Evolutionary conservation across 1,140 invertebrate species (phyloP).

Genomic region (Calliphora vicina): DNA sequence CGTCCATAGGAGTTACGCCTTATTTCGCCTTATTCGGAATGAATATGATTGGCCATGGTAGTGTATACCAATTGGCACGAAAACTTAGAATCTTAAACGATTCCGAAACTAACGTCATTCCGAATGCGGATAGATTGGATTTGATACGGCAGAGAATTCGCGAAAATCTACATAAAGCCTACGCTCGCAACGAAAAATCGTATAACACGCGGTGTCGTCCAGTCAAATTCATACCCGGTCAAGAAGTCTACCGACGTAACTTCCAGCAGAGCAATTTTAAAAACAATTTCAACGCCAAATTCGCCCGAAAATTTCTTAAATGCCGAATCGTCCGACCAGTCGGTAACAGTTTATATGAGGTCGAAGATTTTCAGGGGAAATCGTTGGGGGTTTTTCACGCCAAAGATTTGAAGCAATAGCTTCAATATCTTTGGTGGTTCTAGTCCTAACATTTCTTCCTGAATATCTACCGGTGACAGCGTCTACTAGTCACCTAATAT

Average conservation of each 20-base stretch:
- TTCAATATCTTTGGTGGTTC: background rate
- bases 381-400: background rate
- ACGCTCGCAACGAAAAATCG: background rate
- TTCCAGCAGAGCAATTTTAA: background rate
- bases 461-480: too few species aligned
- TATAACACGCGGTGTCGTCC: background rate
- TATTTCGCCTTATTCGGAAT: too few species aligned
- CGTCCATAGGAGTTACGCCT: too few species aligned
- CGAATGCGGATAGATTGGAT: background rate
- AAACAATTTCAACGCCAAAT: background rate
- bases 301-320: too few species aligned
- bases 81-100: background rate
- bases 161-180: background rate
- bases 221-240: background rate
- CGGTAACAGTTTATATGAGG: too few species aligned
- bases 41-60: background rate
- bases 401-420: background rate
- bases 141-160: background rate
- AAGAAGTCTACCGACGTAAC: background rate
- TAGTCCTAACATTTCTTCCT: too few species aligned
- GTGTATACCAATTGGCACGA: background rate
- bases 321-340: background rate
- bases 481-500: too few species aligned
- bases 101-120: background rate
- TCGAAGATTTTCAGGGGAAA: background rate